These are phyloP conservation scores for Acleris sparsana DNA, from an alignment of 2,888 invertebrate genomes.

Conservation along the genomic window DNA sequence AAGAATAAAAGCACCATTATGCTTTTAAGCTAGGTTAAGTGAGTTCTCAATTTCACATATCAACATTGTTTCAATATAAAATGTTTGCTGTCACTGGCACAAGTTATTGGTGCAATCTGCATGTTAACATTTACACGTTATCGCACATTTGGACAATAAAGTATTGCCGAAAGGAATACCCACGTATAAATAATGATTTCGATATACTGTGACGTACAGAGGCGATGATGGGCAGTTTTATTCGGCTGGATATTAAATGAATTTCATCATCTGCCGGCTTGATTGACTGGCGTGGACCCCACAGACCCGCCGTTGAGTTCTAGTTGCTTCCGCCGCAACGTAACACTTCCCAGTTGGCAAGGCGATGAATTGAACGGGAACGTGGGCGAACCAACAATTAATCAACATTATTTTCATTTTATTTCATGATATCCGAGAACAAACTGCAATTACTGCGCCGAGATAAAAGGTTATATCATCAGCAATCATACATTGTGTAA, in stretches of 20 bases:
- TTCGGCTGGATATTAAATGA: slow-evolving; percentile 46
- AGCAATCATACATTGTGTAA: slow-evolving; percentile 56
- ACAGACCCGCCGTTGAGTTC: slow-evolving; percentile 41
- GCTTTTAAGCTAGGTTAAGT: too few species aligned
- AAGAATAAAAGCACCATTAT: slow-evolving; percentile 50
- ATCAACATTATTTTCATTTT: slow-evolving; percentile 50
- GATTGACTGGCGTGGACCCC: slow-evolving; percentile 54
- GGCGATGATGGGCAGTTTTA: slow-evolving; percentile 54
- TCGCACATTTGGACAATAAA: slow-evolving; percentile 6
- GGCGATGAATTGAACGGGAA: slow-evolving; percentile 53
- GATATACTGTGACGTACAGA: slow-evolving; percentile 49
- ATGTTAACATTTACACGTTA: slow-evolving; percentile 4
- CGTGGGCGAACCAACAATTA: slow-evolving; percentile 55
- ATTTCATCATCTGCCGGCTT: slow-evolving; percentile 56
- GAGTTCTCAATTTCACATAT: too few species aligned
- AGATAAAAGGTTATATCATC: slow-evolving; percentile 63
- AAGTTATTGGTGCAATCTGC: slow-evolving; percentile 4
- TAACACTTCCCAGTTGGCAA: slow-evolving; percentile 42
- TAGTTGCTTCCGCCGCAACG: slow-evolving; percentile 44
- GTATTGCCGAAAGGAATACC: slow-evolving; percentile 43
- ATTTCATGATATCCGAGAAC: slow-evolving; percentile 50
- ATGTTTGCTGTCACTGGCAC: not conserved
- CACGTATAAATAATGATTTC: slow-evolving; percentile 49
- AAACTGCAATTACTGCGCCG: slow-evolving; percentile 60
- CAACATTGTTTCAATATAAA: slow-evolving; percentile 4